Conservation (phyloP, 2,113 vertebrate genomes). For the Phylloscopus trochilus region DNA sequence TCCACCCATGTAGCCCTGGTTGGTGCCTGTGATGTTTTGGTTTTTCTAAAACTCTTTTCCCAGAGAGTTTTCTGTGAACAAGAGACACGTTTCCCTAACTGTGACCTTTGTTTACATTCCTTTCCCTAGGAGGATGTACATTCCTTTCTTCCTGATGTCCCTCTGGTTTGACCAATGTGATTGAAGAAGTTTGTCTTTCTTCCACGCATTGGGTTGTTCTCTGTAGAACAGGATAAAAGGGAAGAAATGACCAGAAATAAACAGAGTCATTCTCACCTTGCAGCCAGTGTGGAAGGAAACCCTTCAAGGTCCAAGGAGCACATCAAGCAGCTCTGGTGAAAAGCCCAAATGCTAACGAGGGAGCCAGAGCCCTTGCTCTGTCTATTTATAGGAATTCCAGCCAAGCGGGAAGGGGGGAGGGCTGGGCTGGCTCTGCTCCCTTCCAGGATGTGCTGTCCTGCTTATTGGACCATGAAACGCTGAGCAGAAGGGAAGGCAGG, state of each 20-base stretch:
- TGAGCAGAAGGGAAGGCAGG: slow-evolving; percentile 37
- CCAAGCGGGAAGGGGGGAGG: background rate
- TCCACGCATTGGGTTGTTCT: too few relatives aligned
- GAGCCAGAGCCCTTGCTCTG: background rate
- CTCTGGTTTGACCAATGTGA: too few relatives aligned
- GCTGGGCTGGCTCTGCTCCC: background rate
- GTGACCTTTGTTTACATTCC: too few relatives aligned
- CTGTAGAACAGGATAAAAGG: too few relatives aligned
- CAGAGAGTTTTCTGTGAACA: too few relatives aligned
- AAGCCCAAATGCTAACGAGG: background rate
- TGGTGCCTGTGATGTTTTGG: too few relatives aligned
- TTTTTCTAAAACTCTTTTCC: too few relatives aligned
- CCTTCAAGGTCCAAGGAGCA: slow-evolving; percentile 28
- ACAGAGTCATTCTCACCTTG: background rate
- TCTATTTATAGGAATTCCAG: slow-evolving; percentile 23
- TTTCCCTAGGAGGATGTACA: too few relatives aligned
- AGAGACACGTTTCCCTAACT: too few relatives aligned
- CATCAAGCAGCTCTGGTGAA: background rate
- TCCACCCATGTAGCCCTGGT: background rate
- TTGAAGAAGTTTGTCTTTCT: too few relatives aligned
- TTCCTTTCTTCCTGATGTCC: too few relatives aligned
- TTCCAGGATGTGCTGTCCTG: slow-evolving; percentile 2
- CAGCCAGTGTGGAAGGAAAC: background rate
- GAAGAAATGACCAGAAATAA: too few relatives aligned
- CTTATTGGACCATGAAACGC: background rate